Percentiles rank a stretch among this genome's conserved stretches.
These are phyloP conservation scores for Craterocephalus amniculus DNA, from an alignment of 2,797 vertebrate species.

Conservation along the genomic window DNA sequence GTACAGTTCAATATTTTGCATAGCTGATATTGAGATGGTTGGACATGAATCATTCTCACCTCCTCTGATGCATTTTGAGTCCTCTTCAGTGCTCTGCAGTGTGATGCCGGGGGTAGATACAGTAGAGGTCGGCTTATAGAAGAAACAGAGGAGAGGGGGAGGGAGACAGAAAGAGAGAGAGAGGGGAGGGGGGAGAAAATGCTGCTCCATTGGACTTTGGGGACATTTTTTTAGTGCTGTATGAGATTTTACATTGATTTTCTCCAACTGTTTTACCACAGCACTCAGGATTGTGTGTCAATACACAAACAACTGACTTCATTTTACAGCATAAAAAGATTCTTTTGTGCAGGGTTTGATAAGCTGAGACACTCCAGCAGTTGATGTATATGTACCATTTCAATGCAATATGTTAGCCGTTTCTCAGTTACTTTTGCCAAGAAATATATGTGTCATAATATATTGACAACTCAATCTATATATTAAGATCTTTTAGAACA, in stretches of 20 bases:
- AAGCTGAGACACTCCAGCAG: conserved; percentile 30
- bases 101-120: conserved; percentile 74
- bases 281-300: conserved; percentile 45
- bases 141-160: conserved; percentile 64
- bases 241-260: conserved; percentile 60
- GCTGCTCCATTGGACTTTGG: conserved; percentile 73
- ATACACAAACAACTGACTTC: conserved; percentile 34
- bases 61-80: conserved; percentile 75
- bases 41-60: conserved; percentile 68
- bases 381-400: conserved; percentile 11
- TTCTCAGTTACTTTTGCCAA: conserved; percentile 23
- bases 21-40: conserved; percentile 30
- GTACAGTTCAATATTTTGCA: conserved; percentile 23
- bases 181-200: conserved; percentile 53
- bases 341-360: conserved; percentile 30
- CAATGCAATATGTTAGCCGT: conserved; percentile 26
- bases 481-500: not conserved
- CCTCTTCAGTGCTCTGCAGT: conserved; percentile 74
- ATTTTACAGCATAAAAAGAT: conserved; percentile 13
- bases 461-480: too few species aligned
- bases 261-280: conserved; percentile 38
- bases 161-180: conserved; percentile 51
- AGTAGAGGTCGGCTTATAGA: conserved; percentile 77
- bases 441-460: not conserved
- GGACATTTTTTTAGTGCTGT: conserved; percentile 69